Base-by-base conservation (phyloP, 2,888 invertebrate species). In the Lochmaea crataegi region DNA sequence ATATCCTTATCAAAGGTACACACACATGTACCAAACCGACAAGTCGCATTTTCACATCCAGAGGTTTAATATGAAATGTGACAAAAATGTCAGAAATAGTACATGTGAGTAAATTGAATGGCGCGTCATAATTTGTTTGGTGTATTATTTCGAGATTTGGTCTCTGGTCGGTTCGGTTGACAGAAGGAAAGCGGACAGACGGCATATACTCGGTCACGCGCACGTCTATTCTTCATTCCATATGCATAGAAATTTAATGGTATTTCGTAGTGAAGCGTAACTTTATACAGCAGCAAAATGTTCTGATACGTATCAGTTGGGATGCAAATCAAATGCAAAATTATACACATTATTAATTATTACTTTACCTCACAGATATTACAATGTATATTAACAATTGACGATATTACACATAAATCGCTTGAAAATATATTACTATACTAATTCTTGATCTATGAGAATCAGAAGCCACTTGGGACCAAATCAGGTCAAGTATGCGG, bases 231-330 rank as follows among this genome's bases (percentile, higher is more conserved):
- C 84, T 85, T 85, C 85, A 86, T 86, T 86, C 84, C 83, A 84
- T 86, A 87, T 87, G 86, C 86, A 87, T 86, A 83, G 86, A 86
- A 87, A 86, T 83, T 85, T 86, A 86, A 86, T 85, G 83, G 84
- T 83, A 85, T 85, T 85, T 85, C 85, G 84, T 85, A 85, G 81
- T 83, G 82, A 81, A 83, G 83, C 84, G 83, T 84, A 84, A 85
- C 84, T 84, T 83, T 78, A 76, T 83, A 83, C 83, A 82, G 83
- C 81, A 83, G 83, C 85, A 85, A 85, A 86, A 86, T 85, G 84
- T 85, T 84, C 82, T 84, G 84, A 85, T 86, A 84, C 85, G 83
- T 85, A 85, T 86, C 85, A 86, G 86, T 84, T 85, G 83, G 82
- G 83, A 86, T 86, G 86, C 85, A 86, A 86, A 86, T 86, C 85